Evolutionary conservation across 2,113 vertebrate genomes (phyloP).

Genomic region (Phyllostomus discolor): DNA sequence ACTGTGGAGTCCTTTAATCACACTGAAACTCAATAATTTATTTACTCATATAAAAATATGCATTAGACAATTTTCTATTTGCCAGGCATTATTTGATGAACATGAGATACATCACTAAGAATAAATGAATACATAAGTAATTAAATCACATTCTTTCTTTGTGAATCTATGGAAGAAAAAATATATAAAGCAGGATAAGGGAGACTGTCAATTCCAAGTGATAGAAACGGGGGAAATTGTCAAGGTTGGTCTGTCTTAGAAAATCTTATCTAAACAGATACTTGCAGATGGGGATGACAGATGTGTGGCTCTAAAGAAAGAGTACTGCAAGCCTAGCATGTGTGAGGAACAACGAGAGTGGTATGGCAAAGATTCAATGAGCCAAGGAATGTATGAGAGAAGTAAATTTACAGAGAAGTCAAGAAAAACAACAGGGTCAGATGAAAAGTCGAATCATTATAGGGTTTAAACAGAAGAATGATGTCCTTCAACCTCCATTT

Average conservation of each 20-base stretch:
- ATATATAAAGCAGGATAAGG: background rate
- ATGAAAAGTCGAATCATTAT: background rate
- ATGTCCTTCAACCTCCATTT: background rate
- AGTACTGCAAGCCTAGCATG: background rate
- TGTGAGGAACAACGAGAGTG: background rate
- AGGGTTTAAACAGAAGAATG: background rate
- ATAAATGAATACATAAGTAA: background rate
- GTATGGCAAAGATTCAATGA: background rate
- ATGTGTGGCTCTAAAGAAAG: background rate
- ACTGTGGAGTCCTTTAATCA: background rate
- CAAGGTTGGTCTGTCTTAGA: background rate
- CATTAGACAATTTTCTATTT: background rate
- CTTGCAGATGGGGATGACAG: background rate
- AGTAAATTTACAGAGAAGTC: background rate
- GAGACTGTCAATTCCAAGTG: background rate
- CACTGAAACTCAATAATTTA: background rate
- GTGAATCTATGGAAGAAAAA: background rate
- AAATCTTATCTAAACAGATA: background rate
- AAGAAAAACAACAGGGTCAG: background rate
- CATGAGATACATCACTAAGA: background rate
- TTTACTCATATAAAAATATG: background rate
- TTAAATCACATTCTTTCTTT: background rate
- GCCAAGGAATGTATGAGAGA: fast-evolving
- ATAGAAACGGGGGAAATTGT: background rate
- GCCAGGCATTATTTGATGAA: background rate